These are phyloP conservation scores for Eupithecia pulchellata DNA, from an alignment of 2,888 invertebrate genomes.

Conservation along the genomic window DNA sequence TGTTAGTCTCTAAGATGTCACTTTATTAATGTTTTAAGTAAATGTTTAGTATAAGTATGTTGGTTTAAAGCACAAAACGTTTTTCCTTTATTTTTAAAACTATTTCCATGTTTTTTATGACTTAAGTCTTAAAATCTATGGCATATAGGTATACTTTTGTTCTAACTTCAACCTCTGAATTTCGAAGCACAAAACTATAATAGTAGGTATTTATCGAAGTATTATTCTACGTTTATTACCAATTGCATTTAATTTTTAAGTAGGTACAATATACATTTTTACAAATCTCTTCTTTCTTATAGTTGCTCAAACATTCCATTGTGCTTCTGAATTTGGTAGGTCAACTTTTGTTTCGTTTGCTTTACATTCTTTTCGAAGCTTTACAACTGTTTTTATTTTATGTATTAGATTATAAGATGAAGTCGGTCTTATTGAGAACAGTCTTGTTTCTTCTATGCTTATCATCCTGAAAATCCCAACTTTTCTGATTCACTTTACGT, in stretches of 20 bases:
- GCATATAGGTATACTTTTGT: background rate
- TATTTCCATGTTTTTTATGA: background rate
- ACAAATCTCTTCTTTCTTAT: background rate
- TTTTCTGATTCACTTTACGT: background rate
- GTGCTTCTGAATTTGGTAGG: constrained; percentile 26
- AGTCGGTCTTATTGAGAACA: background rate
- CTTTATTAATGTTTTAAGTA: constrained; percentile 18
- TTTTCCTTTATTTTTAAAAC: constrained; percentile 4
- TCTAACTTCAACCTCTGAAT: background rate
- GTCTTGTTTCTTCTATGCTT: background rate
- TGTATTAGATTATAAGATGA: background rate
- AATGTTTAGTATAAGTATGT: constrained; percentile 5
- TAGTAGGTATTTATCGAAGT: background rate
- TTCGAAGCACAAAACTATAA: constrained; percentile 12
- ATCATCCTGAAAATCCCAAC: background rate
- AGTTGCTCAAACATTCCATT: constrained; percentile 34
- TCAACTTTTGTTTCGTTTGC: constrained; percentile 6
- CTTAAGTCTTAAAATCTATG: background rate
- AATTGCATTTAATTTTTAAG: constrained; percentile 18
- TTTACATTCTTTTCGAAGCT: constrained; percentile 8
- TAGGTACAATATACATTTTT: constrained; percentile 6
- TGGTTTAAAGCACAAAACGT: constrained; percentile 19
- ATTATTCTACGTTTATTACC: background rate
- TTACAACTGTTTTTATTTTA: constrained; percentile 22
- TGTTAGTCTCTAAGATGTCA: constrained; percentile 23